Evolutionary conservation across 2,888 invertebrate genomes (phyloP).

Genomic region (Philhelius pedissequus): DNA sequence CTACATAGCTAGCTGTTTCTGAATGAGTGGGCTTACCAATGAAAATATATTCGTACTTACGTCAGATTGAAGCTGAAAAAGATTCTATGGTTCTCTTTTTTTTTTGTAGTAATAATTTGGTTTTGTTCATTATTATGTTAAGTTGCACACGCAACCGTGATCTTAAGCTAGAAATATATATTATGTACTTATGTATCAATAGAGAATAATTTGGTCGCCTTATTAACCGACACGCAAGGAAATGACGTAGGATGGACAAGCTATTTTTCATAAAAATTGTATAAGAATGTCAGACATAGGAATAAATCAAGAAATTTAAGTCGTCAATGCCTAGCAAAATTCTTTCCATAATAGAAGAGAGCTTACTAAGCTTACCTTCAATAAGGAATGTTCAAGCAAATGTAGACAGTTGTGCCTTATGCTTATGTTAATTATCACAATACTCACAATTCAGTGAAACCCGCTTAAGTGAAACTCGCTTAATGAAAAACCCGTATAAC

Average conservation of each 20-base stretch:
- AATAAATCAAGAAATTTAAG: too few species aligned
- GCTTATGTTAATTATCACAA: too few species aligned
- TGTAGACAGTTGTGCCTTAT: too few species aligned
- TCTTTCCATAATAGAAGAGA: too few species aligned
- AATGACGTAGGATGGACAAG: slow-evolving; percentile 30
- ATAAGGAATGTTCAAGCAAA: too few species aligned
- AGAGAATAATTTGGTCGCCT: neutral
- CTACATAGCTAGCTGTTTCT: slow-evolving; percentile 9
- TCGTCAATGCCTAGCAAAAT: too few species aligned
- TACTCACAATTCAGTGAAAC: too few species aligned
- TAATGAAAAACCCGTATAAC: too few species aligned
- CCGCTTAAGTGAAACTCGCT: too few species aligned
- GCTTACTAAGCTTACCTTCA: too few species aligned
- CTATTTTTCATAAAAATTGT: slow-evolving; percentile 13
- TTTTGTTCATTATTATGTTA: neutral
- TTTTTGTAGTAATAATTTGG: slow-evolving; percentile 22
- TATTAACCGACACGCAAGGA: neutral
- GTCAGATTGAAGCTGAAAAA: slow-evolving; percentile 20
- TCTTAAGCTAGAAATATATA: neutral
- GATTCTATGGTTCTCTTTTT: neutral
- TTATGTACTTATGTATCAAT: neutral
- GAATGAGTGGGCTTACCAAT: slow-evolving; percentile 35
- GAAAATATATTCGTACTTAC: slow-evolving; percentile 27
- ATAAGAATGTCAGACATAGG: slow-evolving; percentile 13
- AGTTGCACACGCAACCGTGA: neutral